A percentile compares a stretch with the other conserved stretches of the same genome.
phyloP scores from a whole-genome alignment of 2,888 invertebrate genomes.

The Stegophylla sp. region DNA sequence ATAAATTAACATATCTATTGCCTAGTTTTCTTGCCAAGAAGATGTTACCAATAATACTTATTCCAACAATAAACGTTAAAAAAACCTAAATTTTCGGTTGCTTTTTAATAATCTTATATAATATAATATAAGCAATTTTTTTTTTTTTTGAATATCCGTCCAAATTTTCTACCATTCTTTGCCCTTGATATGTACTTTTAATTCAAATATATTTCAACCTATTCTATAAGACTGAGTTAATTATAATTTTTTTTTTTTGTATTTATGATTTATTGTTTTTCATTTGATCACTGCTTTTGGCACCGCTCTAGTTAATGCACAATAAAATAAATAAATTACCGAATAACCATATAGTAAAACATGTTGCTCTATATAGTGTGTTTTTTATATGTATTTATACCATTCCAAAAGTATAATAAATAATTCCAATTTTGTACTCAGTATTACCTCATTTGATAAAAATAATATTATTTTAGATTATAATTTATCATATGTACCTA shows the following conservation, averaged over 20 bases:
- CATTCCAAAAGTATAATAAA: conserved; percentile 48
- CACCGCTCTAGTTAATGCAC: conserved; percentile 41
- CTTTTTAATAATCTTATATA: conserved; percentile 55
- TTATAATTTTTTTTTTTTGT: conserved; percentile 52
- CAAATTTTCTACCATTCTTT: conserved; percentile 58
- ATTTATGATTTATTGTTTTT: conserved; percentile 42
- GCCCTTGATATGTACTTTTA: conserved; percentile 51
- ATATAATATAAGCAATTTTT: conserved; percentile 48
- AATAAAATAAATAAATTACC: conserved; percentile 30
- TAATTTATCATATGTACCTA: conserved; percentile 28
- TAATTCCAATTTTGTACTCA: conserved; percentile 55
- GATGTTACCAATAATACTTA: conserved; percentile 53
- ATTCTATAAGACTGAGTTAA: conserved; percentile 59
- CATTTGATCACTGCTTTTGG: conserved; percentile 39
- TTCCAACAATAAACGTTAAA: conserved; percentile 25
- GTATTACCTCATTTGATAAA: conserved; percentile 55
- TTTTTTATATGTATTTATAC: conserved; percentile 48
- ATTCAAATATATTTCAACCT: conserved; percentile 57
- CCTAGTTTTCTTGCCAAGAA: conserved; percentile 57
- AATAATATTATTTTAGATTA: conserved; percentile 40
- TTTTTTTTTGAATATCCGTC: conserved; percentile 53
- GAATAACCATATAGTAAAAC: conserved; percentile 21
- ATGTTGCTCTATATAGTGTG: conserved; percentile 30
- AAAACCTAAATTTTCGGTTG: conserved; percentile 47
- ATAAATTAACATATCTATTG: conserved; percentile 58